A percentile compares a stretch with the other conserved stretches of the same genome.
These are phyloP conservation scores for Andrena haemorrhoa DNA, from an alignment of 2,888 invertebrate genomes.

Conservation along the genomic window DNA sequence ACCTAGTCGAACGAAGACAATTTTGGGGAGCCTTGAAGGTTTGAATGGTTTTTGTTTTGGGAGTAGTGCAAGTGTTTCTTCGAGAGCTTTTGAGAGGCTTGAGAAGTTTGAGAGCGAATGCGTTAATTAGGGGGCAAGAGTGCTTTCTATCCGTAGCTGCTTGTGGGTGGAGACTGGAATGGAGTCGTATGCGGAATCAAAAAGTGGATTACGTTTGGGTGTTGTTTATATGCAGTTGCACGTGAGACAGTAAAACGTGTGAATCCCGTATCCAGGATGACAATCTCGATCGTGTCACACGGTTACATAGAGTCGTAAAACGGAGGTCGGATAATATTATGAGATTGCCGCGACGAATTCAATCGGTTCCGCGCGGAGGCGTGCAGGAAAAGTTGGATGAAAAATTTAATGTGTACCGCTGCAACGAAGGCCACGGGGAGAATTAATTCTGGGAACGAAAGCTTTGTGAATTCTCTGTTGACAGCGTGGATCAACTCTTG, in stretches of 20 bases:
- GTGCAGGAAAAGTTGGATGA: neutral
- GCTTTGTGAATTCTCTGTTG: neutral
- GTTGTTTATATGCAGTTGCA: slow-evolving; percentile 55
- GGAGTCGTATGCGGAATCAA: slow-evolving; percentile 7
- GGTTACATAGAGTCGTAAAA: slow-evolving; percentile 67
- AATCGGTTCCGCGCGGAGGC: slow-evolving; percentile 37
- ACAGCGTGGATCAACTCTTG: neutral
- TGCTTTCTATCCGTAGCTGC: too few species aligned
- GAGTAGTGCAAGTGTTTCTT: too few species aligned
- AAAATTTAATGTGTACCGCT: slow-evolving; percentile 17
- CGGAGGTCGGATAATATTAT: slow-evolving; percentile 67
- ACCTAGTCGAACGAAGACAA: too few species aligned
- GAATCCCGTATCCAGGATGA: slow-evolving; percentile 73
- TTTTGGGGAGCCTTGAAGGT: too few species aligned
- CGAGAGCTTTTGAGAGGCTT: too few species aligned
- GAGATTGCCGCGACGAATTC: slow-evolving; percentile 50
- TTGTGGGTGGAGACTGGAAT: neutral
- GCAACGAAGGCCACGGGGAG: neutral
- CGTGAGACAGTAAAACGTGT: slow-evolving; percentile 67
- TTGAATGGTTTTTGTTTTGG: too few species aligned
- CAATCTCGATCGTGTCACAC: slow-evolving; percentile 63
- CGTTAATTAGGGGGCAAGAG: too few species aligned
- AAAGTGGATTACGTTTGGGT: slow-evolving; percentile 35
- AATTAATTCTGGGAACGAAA: neutral
- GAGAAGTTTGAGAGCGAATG: too few species aligned